Evolutionary conservation across 2,113 vertebrate species (phyloP), one percentile per base, ranked within the genome.

Genomic region (Monopterus albus): DNA sequence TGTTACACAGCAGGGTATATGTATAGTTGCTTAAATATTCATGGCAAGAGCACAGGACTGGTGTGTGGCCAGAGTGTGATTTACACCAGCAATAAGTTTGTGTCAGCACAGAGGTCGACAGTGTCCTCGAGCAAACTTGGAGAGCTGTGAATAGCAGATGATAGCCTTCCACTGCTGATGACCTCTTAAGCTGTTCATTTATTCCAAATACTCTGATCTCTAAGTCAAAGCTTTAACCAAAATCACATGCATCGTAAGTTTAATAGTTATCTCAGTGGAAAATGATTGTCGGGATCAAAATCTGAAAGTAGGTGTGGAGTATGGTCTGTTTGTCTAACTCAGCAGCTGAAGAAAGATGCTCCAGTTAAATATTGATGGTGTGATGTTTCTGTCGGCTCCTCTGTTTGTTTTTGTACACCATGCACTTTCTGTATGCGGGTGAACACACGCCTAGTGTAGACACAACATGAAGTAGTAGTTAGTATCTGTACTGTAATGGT

Each of bases 81-180:
- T 83, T 91, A 89, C 85, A 74, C 67, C 38, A 63, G 81, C 82
- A 90, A 88, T 90, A 88, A 66, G 86, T 89, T 84, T 72, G 75
- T 67, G 79, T 83, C 73, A 65, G 80, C 18, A 3, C 49, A 39
- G 79, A 82, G 87, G 80, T 88, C 70, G 52, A 67, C 85, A 15
- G 33, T 36, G 42, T 68, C 89, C 80, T 55, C 1, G 12, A 81
- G 88, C 81, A 25, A 81, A 75, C 63, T 53, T 38, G 20, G 63
- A 47, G 64, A 84, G 51, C 73, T 10, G 66, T 57, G 76, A 79
- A 83, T 59, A 42, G 63, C 45, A 80, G 55, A 81, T 73, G 72
- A 69, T 68, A 28, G 53, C 78, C 76, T 72, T 78, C 82, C 79
- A 76, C 78, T 47, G 67, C 45, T 7, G 5, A 51, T 76, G 75